A percentile compares a stretch with the other conserved stretches of the same genome.
phyloP scores from a whole-genome alignment of 2,888 invertebrate species.

The Andrena haemorrhoa region DNA sequence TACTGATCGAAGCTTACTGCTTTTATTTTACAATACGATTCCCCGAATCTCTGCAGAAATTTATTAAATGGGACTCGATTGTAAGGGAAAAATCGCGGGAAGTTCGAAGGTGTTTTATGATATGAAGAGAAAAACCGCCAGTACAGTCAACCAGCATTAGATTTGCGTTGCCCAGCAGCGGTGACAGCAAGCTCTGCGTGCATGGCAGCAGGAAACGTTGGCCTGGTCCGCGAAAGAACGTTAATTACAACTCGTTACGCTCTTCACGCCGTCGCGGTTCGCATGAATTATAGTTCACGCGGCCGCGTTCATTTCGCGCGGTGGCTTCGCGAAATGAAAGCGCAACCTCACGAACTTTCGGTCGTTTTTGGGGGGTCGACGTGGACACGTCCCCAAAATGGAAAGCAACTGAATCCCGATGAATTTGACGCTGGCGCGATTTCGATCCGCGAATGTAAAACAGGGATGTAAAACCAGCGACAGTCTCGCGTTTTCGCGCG shows the following conservation, averaged over 20 bases:
- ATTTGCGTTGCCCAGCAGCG: background rate
- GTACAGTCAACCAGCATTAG: background rate
- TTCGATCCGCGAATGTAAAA: background rate
- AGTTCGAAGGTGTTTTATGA: too few relatives aligned
- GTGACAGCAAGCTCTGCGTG: constrained; percentile 9
- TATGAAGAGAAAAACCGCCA: too few relatives aligned
- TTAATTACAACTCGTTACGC: constrained; percentile 64
- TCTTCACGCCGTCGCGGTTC: constrained; percentile 46
- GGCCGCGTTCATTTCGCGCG: constrained; percentile 50
- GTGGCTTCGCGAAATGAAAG: constrained; percentile 19
- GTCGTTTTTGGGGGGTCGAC: constrained; percentile 22
- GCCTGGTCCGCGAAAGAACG: constrained; percentile 51
- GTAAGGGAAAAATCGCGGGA: too few relatives aligned
- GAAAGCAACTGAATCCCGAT: constrained; percentile 4
- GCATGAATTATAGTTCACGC: constrained; percentile 57
- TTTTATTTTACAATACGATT: too few relatives aligned
- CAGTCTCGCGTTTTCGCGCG: too few relatives aligned
- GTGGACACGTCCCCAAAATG: background rate
- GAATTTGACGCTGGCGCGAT: background rate
- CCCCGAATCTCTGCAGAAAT: too few relatives aligned
- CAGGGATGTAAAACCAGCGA: background rate
- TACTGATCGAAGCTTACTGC: too few relatives aligned
- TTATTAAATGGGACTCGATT: too few relatives aligned
- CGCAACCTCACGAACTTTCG: constrained; percentile 13
- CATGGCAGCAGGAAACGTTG: constrained; percentile 43